Percentiles rank a stretch among this genome's conserved stretches.
phyloP scores from a whole-genome alignment of 2,113 vertebrate species.

The Leiothrix lutea region DNA sequence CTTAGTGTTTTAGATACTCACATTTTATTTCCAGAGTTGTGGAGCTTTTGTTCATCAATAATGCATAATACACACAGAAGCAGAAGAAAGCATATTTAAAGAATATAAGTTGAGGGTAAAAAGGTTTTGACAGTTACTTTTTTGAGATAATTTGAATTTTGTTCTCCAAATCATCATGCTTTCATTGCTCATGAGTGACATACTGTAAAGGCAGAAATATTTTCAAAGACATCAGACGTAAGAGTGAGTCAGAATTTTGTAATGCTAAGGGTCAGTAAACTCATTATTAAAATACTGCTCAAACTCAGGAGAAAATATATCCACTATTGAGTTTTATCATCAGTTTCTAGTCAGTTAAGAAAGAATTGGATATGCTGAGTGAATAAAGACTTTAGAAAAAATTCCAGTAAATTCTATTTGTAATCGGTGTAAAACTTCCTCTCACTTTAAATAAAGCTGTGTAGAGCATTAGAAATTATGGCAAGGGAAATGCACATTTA shows the following conservation, averaged over 20 bases:
- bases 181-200: neutral
- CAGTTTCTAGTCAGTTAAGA: neutral
- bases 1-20: neutral
- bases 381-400: neutral
- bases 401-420: neutral
- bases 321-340: neutral
- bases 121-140: neutral
- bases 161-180: neutral
- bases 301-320: neutral
- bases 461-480: neutral
- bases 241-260: neutral
- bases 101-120: neutral
- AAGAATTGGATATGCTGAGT: neutral
- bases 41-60: neutral
- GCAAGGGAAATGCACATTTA: neutral
- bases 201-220: neutral
- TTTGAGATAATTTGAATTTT: neutral
- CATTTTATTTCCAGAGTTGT: neutral
- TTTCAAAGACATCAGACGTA: neutral
- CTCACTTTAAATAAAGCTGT: neutral
- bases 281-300: neutral
- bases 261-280: neutral
- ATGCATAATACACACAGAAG: neutral
- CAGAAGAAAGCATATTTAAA: neutral
- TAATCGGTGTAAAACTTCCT: neutral